Evolutionary conservation across 2,888 invertebrate species (phyloP).

Genomic region (Autographa gamma): DNA sequence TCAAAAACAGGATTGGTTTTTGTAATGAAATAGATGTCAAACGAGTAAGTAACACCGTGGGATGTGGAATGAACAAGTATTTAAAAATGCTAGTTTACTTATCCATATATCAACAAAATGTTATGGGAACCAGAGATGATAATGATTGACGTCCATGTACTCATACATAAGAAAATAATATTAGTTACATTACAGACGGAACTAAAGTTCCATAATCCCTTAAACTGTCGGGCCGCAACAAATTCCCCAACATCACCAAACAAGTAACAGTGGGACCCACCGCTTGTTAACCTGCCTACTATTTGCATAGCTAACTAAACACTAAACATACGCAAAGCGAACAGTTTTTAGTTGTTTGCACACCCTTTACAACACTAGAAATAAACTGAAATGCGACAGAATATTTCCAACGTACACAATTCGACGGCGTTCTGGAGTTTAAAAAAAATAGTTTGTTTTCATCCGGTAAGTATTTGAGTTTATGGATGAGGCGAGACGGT

Average conservation of each 20-base stretch:
- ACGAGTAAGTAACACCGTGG: neutral
- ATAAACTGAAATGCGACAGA: conserved; percentile 14
- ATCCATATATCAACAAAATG: neutral
- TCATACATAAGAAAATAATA: neutral
- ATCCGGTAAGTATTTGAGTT: neutral
- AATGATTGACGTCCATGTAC: neutral
- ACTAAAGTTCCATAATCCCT: neutral
- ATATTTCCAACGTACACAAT: conserved; percentile 5
- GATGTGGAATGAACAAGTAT: neutral
- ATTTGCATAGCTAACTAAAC: conserved; percentile 54
- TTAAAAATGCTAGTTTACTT: neutral
- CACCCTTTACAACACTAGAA: conserved; percentile 15
- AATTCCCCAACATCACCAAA: conserved; percentile 28
- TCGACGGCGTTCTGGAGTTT: conserved; percentile 1
- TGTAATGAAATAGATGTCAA: neutral
- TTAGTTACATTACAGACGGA: neutral
- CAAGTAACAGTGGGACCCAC: conserved; percentile 31
- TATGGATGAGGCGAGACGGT: neutral
- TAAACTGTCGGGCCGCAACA: conserved; percentile 17
- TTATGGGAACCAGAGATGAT: neutral
- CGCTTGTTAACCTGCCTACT: conserved; percentile 36
- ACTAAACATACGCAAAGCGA: conserved; percentile 47
- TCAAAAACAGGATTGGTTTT: neutral
- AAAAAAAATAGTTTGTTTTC: neutral
- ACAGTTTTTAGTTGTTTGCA: conserved; percentile 55